Evolutionary conservation across 2,113 vertebrate species (phyloP).

Genomic region (Trichechus manatus): DNA sequence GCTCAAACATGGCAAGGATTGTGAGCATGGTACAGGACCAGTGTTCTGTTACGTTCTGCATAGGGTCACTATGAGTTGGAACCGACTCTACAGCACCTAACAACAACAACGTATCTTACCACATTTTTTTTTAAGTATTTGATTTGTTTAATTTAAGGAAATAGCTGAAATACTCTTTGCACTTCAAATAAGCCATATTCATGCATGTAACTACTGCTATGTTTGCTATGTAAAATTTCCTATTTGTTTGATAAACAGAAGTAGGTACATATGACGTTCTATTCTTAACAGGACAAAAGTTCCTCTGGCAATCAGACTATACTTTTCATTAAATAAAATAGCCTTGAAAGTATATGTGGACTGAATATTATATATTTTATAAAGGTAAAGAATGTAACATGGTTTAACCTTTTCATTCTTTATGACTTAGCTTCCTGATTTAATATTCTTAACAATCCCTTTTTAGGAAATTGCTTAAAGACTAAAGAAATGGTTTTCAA

Average conservation of each 20-base stretch:
- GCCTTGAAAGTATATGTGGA: background rate
- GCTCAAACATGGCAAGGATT: too few species aligned
- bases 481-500: background rate
- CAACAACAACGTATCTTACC: too few species aligned
- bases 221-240: background rate
- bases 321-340: slow-evolving; percentile 9
- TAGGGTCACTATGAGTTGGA: too few species aligned
- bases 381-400: background rate
- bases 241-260: background rate
- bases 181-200: background rate
- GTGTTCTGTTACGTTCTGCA: too few species aligned
- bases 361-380: background rate
- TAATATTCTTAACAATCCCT: background rate
- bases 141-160: background rate
- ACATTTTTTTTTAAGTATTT: background rate
- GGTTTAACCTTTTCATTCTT: background rate
- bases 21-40: too few species aligned
- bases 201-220: background rate
- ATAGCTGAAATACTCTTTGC: background rate
- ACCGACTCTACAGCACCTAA: too few species aligned
- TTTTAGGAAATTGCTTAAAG: background rate
- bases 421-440: background rate
- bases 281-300: background rate
- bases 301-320: background rate
- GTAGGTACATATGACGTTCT: too few species aligned